A percentile compares a stretch with the other conserved stretches of the same genome.
Evolutionary conservation across 2,888 invertebrate genomes (phyloP).

Genomic region (Resseliella maxima): DNA sequence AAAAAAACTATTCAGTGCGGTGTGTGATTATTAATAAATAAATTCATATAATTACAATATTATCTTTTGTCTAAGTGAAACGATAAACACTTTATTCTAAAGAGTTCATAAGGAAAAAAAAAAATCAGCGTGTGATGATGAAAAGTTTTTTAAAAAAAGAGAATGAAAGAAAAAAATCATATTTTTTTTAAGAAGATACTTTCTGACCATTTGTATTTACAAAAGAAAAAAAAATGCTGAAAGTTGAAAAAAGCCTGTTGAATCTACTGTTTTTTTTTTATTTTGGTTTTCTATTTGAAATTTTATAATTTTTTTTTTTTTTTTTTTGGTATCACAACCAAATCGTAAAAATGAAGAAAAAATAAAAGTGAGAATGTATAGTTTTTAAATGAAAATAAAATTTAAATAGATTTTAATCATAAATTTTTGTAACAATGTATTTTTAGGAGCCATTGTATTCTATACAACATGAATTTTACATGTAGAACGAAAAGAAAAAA

Average conservation of each 20-base stretch:
- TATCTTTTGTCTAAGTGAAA: background rate
- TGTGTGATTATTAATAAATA: conserved; percentile 30
- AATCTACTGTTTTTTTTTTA: background rate
- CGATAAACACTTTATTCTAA: background rate
- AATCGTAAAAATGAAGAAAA: background rate
- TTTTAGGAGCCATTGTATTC: conserved; percentile 1
- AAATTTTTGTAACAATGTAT: background rate
- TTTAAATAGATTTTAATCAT: background rate
- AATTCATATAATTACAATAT: too few relatives aligned
- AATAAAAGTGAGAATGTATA: background rate
- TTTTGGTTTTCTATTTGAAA: conserved; percentile 17
- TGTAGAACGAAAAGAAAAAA: background rate
- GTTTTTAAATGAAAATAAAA: background rate
- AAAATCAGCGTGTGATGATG: background rate
- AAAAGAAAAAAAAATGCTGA: background rate
- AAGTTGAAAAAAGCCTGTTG: background rate
- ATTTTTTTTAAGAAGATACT: background rate
- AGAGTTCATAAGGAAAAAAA: background rate
- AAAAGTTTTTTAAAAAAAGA: background rate
- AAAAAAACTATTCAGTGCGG: background rate
- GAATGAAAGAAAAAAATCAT: background rate
- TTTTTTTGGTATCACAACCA: background rate
- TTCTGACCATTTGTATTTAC: background rate
- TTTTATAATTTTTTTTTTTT: background rate
- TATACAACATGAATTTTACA: background rate